phyloP scores from a whole-genome alignment of 2,797 vertebrate species.

The Peromyscus melanophrys region DNA sequence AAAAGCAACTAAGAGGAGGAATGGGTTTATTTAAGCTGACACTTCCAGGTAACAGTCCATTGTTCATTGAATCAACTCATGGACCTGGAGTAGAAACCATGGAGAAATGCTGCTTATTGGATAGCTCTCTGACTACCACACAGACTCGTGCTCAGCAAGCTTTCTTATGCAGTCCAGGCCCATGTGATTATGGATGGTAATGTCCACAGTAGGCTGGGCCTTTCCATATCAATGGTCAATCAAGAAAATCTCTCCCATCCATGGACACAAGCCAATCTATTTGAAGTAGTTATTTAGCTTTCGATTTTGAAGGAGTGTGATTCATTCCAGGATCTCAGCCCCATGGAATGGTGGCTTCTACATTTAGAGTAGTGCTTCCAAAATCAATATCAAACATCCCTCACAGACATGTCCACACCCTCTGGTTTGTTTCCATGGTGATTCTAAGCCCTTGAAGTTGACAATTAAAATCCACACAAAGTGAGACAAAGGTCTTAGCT shows the following conservation, averaged over 20 bases:
- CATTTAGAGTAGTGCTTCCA: background rate
- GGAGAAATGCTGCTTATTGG: background rate
- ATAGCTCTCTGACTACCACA: background rate
- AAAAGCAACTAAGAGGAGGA: background rate
- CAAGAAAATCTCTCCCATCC: background rate
- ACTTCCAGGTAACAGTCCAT: background rate
- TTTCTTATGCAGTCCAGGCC: background rate
- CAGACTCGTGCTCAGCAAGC: background rate
- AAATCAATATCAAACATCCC: background rate
- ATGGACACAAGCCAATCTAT: background rate
- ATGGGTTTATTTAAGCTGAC: background rate
- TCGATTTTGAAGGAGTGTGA: background rate
- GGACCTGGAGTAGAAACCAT: background rate
- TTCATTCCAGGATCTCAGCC: background rate
- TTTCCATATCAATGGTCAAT: background rate
- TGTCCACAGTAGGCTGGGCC: background rate
- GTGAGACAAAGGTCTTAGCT: background rate
- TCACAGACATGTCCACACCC: background rate
- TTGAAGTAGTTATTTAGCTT: background rate
- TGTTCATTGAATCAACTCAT: background rate
- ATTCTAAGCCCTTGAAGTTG: background rate
- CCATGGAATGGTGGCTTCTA: background rate
- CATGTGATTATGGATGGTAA: background rate
- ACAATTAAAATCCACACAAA: slow-evolving; percentile 13
- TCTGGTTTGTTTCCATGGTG: background rate